These are phyloP conservation scores for Labeo calbasu DNA, from an alignment of 2,797 vertebrate species.

Conservation along the genomic window DNA sequence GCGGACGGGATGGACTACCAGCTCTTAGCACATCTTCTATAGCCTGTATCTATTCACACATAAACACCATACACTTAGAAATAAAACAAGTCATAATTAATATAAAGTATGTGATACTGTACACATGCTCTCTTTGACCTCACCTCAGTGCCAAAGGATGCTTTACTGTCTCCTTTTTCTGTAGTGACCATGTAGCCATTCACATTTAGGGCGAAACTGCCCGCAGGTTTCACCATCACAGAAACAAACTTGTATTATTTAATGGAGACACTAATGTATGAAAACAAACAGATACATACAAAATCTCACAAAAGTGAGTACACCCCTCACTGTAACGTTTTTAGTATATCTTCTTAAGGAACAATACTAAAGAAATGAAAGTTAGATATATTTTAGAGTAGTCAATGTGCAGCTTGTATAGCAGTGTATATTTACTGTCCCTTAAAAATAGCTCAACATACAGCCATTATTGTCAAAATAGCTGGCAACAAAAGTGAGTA, in stretches of 20 bases:
- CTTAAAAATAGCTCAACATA: no score
- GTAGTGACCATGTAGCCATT: neutral
- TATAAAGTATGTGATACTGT: neutral
- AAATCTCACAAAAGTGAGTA: no score
- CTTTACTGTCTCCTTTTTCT: neutral
- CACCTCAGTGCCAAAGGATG: neutral
- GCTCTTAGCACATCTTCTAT: neutral
- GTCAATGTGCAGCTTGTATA: no score
- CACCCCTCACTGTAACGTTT: no score
- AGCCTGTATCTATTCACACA: neutral
- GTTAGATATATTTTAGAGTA: no score
- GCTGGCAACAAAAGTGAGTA: no score
- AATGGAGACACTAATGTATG: neutral
- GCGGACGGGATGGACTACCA: constrained; percentile 55
- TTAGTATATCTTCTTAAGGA: no score
- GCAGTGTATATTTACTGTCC: no score
- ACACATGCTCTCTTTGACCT: neutral
- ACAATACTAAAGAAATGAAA: no score
- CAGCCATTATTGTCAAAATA: no score
- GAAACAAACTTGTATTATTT: neutral
- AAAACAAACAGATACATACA: neutral
- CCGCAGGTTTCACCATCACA: neutral
- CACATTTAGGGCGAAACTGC: neutral
- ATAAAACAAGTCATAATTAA: neutral
- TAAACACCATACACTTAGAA: neutral